phyloP scores from a whole-genome alignment of 2,888 invertebrate species.

The Ceriagrion tenellum region DNA sequence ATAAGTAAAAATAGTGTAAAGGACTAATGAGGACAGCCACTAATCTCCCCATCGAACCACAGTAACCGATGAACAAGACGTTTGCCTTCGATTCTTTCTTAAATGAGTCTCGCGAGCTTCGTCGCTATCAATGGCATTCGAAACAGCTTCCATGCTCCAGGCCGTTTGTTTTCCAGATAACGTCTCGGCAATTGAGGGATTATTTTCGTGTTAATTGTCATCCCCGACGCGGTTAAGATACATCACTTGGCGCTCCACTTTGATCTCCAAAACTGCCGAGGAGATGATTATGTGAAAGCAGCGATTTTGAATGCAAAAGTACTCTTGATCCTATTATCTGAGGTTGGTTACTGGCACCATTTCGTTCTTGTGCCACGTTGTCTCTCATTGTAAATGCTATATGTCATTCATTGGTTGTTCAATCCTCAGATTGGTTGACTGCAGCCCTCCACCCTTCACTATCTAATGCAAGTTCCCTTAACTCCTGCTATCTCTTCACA shows the following conservation, averaged over 20 bases:
- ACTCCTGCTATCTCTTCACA: no score
- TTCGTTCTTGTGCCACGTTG: no score
- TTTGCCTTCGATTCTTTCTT: background rate
- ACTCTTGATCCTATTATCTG: no score
- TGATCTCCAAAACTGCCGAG: background rate
- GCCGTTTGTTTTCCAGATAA: constrained; percentile 9
- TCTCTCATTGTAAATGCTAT: no score
- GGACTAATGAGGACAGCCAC: background rate
- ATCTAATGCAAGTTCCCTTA: no score
- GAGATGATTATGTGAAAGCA: background rate
- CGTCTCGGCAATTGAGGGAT: background rate
- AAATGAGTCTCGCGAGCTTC: background rate
- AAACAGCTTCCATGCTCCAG: background rate
- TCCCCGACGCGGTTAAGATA: background rate
- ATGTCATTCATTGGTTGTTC: no score
- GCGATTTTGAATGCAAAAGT: background rate
- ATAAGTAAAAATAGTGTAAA: background rate
- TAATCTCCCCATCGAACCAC: background rate
- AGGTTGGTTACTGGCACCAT: no score
- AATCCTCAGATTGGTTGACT: no score
- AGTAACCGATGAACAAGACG: background rate
- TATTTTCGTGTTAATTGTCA: background rate
- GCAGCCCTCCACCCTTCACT: no score
- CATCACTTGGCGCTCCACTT: background rate
- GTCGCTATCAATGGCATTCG: background rate